Evolutionary conservation across 2,797 vertebrate genomes (phyloP).

Genomic region (Anas acuta): DNA sequence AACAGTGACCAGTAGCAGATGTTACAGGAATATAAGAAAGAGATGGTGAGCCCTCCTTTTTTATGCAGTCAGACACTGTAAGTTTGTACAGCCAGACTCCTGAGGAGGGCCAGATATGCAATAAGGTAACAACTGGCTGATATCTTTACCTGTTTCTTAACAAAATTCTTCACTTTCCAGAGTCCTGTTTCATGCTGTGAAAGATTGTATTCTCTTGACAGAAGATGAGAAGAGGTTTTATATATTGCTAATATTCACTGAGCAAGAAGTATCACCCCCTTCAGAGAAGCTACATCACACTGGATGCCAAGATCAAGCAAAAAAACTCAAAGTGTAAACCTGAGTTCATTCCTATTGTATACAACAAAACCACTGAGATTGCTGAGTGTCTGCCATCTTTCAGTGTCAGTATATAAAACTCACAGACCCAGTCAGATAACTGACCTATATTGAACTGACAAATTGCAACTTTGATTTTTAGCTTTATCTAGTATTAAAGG

Average conservation of each 20-base stretch:
- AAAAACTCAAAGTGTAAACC: background rate
- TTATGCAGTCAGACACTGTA: background rate
- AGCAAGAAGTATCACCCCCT: background rate
- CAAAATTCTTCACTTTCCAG: background rate
- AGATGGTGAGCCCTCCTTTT: background rate
- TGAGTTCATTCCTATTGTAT: background rate
- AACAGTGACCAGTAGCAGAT: slow-evolving; percentile 53
- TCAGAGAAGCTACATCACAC: background rate
- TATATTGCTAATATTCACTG: background rate
- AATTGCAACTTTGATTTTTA: slow-evolving; percentile 9
- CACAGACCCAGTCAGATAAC: background rate
- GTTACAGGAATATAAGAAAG: background rate
- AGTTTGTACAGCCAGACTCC: background rate
- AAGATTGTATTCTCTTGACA: background rate
- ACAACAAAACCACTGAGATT: background rate
- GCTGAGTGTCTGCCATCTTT: background rate
- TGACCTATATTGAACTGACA: background rate
- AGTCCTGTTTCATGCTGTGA: background rate
- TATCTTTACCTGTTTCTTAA: background rate
- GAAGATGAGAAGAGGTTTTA: background rate
- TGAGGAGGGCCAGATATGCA: background rate
- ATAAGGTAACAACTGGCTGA: background rate
- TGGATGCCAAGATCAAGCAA: background rate
- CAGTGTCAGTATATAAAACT: background rate
- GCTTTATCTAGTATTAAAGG: background rate